Base-by-base conservation (phyloP, 2,113 vertebrate species). In the Condylura cristata region DNA sequence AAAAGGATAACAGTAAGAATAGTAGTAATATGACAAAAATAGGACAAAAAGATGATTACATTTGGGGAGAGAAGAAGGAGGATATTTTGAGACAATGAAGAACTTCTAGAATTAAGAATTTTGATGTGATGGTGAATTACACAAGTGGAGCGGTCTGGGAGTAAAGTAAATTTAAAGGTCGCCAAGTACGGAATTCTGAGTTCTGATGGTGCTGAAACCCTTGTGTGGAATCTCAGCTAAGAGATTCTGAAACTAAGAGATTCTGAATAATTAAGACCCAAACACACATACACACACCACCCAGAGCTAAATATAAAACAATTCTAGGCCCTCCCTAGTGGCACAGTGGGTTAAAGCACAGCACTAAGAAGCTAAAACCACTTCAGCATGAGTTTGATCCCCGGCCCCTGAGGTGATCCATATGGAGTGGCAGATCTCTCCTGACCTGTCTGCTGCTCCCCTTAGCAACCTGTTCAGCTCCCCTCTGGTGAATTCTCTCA, bases 231-330 rank as follows among this genome's bases (percentile, higher is more conserved):
- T 18, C 90, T 68, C 32, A n/a, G n/a, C n/a, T n/a, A n/a, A n/a
- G 34, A 74, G 76, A 58, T 13, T n/a, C n/a, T 60, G 63, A 72
- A 93, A 82, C 58, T 37, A 41, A n/a, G 79, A 82, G 61, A 70
- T 85, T 92, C 48, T 96, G 88, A 91, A 89, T 83, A 93, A 91
- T 90, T 90, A 83, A 93, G 86, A 87, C 8, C 41, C 78, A 7
- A 11, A 39, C 26, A 26, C 28, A 16, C 16, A 13, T 0, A 5
- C 11, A 79, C 11, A 30, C 4, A 46, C 34, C 28, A 74, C 32
- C 37, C 24, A 56, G 22, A 78, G 78, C 10, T 66, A 80, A 53
- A 44, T 48, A 66, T n/a, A 32, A 22, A 70, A 70, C 30, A 80
- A 65, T 48, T 41, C 0, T 3, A 72, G 4, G n/a, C n/a, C n/a